Base-by-base conservation (phyloP, 2,113 vertebrate genomes). In the Nansenia antarctica region DNA sequence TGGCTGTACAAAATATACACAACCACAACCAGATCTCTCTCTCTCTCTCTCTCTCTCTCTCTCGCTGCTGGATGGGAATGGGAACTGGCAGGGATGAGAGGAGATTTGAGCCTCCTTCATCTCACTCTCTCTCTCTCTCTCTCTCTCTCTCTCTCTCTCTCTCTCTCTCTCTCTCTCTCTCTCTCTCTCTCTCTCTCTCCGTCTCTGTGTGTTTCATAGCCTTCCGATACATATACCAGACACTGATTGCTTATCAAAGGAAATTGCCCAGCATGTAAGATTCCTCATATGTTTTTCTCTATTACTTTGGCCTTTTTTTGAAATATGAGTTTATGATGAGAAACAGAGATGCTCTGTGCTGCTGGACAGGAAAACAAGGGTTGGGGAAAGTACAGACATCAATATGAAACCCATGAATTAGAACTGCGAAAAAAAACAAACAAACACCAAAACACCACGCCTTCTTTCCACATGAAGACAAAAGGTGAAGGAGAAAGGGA, bases 211-310 rank as follows among this genome's bases (percentile, higher is more conserved):
- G 61, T 82, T 77, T 72, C 32, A 67, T 64, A 29, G 67, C 74
- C 61, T 15, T 71, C 53, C 31, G 75, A 81, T 37, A 73, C 64
- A 64, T 62, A 72, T 62, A 70, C 62, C 78, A 83, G 57, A 65
- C 45, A 68, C 53, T 78, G 80, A 85, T 79, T 65, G 68, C 80
- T 81, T 73, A 83, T 86, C 76, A 81, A 87, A 82, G 62, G 59
- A 60, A 80, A 86, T 67, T 57, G 47, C 30, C 37, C 29, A 31
- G 57, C 35, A 34, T 18, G 66, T 73, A 58, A n/a, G 18, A 81
- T 58, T 69, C 66, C 9, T 39, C 67, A 49, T 67, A 12, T 76
- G 57, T 67, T 57, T 58, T 64, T 59, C 63, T 70, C 39, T 34
- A 27, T 74, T 61, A 32, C 39, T 58, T 67, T 45, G n/a, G n/a